Evolutionary conservation across 2,797 vertebrate genomes (phyloP).

Genomic region (Melanotaenia parkinsoni): DNA sequence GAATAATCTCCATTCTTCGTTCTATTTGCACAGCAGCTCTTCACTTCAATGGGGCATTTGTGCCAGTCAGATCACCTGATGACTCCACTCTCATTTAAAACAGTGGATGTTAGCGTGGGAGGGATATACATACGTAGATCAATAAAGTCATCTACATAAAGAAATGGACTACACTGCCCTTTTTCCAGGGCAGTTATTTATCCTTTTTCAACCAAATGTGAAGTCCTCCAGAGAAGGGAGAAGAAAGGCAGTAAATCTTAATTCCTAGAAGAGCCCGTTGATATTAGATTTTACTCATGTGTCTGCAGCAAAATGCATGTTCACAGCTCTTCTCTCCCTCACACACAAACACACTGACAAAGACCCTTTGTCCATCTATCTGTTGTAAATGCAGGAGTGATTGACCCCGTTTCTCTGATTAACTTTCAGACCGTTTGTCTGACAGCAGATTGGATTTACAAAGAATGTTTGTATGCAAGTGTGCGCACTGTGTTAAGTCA

Average conservation of each 20-base stretch:
- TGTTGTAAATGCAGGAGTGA: slow-evolving; percentile 46
- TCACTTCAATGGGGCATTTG: slow-evolving; percentile 30
- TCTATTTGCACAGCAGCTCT: slow-evolving; percentile 18
- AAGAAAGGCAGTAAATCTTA: slow-evolving; percentile 16
- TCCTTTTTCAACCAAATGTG: slow-evolving; percentile 42
- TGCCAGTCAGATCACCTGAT: slow-evolving; percentile 38
- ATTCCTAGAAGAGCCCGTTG: slow-evolving; percentile 25
- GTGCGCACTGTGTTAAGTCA: slow-evolving; percentile 21
- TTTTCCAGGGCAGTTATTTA: slow-evolving; percentile 56
- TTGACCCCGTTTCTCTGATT: slow-evolving; percentile 75
- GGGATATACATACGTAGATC: slow-evolving; percentile 54
- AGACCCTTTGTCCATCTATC: slow-evolving; percentile 49
- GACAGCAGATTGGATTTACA: slow-evolving; percentile 58
- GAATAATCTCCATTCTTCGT: slow-evolving; percentile 34
- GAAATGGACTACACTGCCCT: slow-evolving; percentile 41
- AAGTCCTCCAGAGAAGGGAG: slow-evolving; percentile 8
- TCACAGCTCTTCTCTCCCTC: not conserved
- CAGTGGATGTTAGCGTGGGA: slow-evolving; percentile 23
- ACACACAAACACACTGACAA: slow-evolving; percentile 12
- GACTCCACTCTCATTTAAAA: slow-evolving; percentile 55
- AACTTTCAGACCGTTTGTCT: slow-evolving; percentile 70
- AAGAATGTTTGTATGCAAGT: slow-evolving; percentile 23
- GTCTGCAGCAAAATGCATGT: slow-evolving; percentile 35
- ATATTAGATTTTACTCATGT: slow-evolving; percentile 27
- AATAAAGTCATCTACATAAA: slow-evolving; percentile 64